phyloP scores from a whole-genome alignment of 2,888 invertebrate genomes.

The Eupithecia subfuscata region DNA sequence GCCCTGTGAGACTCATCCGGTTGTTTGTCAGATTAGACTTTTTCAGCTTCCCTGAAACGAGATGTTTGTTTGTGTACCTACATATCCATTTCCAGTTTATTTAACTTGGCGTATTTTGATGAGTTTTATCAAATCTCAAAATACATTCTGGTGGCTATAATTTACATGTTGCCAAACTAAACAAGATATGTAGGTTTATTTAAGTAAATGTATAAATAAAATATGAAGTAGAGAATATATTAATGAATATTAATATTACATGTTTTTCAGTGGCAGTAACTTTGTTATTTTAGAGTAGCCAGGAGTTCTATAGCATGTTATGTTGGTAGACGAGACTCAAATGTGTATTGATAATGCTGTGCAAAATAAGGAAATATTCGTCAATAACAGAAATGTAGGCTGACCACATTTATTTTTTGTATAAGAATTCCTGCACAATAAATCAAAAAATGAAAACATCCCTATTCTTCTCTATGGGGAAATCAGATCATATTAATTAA shows the following conservation, averaged over 20 bases:
- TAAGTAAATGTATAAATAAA: neutral
- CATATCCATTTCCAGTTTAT: slow-evolving; percentile 33
- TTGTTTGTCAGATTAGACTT: slow-evolving; percentile 17
- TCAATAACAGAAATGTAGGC: neutral
- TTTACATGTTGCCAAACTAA: slow-evolving; percentile 21
- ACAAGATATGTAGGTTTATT: neutral
- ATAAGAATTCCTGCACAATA: neutral
- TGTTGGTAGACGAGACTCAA: neutral
- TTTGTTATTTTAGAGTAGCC: neutral
- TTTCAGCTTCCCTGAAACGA: slow-evolving; percentile 19
- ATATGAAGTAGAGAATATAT: neutral
- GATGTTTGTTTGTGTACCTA: slow-evolving; percentile 51
- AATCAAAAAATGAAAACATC: neutral
- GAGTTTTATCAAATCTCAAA: slow-evolving; percentile 28
- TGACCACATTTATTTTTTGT: neutral
- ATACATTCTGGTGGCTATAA: slow-evolving; percentile 3
- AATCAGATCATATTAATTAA: neutral
- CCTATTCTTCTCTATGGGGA: neutral
- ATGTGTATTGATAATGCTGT: neutral
- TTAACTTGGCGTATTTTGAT: slow-evolving; percentile 18
- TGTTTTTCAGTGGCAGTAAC: slow-evolving; percentile 3
- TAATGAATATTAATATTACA: neutral
- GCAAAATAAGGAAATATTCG: neutral
- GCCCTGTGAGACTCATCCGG: slow-evolving; percentile 6
- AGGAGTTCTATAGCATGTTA: neutral